Conservation (phyloP, 2,113 vertebrate species). For the Spea bombifrons region DNA sequence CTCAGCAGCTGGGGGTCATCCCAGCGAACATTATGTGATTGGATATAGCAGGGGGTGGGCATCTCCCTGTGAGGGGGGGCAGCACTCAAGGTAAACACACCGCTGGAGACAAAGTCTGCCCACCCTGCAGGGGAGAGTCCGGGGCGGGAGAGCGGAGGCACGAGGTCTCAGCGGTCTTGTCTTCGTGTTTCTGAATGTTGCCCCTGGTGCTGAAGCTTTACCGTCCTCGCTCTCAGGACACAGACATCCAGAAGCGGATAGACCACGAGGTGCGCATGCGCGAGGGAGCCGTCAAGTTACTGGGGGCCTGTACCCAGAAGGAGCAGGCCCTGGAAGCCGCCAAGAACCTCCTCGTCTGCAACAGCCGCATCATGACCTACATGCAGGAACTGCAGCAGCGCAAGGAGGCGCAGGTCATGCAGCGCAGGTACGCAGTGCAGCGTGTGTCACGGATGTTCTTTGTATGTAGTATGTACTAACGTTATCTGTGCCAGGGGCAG, state of each 20-base stretch:
- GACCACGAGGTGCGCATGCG: slow-evolving; percentile 93
- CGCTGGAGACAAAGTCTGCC: too few relatives aligned
- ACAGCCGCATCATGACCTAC: slow-evolving; percentile 85
- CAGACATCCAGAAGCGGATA: slow-evolving; percentile 87
- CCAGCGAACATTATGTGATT: too few relatives aligned
- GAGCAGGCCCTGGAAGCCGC: slow-evolving; percentile 87
- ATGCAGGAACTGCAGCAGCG: slow-evolving; percentile 89
- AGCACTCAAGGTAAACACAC: too few relatives aligned
- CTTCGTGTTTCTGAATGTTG: neutral
- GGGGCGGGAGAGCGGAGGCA: too few relatives aligned
- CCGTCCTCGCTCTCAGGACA: slow-evolving; percentile 70
- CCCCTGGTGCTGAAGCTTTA: too few relatives aligned
- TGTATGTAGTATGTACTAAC: neutral
- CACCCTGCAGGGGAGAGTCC: too few relatives aligned
- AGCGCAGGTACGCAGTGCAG: slow-evolving; percentile 60
- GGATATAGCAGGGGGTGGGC: too few relatives aligned
- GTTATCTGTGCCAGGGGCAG: too few relatives aligned
- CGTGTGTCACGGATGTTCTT: neutral
- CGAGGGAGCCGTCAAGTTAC: slow-evolving; percentile 85
- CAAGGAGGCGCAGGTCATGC: slow-evolving; percentile 88
- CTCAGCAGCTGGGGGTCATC: too few relatives aligned
- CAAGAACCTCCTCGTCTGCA: slow-evolving; percentile 86
- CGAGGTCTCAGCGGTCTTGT: neutral
- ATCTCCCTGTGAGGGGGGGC: too few relatives aligned
- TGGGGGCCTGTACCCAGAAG: slow-evolving; percentile 84